Evolutionary conservation across 2,113 vertebrate genomes (phyloP).

Genomic region (Glareola pratincola): DNA sequence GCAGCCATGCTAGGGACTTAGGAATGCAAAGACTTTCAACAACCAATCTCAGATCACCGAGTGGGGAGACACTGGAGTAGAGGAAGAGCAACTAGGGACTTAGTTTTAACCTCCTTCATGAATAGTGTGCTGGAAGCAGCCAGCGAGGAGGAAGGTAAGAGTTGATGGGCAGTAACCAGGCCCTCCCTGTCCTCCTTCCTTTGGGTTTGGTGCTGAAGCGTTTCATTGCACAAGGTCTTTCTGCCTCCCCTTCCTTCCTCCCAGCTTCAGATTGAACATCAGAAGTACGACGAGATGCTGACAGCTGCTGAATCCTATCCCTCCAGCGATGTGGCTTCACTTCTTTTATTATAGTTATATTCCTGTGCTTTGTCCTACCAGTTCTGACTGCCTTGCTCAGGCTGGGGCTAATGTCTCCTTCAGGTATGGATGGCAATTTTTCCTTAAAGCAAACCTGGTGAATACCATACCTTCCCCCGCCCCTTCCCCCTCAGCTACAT

Average conservation of each 20-base stretch:
- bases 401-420: not conserved
- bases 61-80: fast-evolving
- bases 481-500: not conserved
- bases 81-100: not conserved
- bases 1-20: not conserved
- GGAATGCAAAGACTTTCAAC: not conserved
- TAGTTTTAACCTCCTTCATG: not conserved
- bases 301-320: not conserved
- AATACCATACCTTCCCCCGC: not conserved
- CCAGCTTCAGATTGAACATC: not conserved
- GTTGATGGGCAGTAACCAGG: not conserved
- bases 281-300: fast-evolving
- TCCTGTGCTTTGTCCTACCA: not conserved
- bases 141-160: not conserved
- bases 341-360: not conserved
- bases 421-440: not conserved
- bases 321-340: not conserved
- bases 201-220: not conserved
- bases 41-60: not conserved
- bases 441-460: not conserved
- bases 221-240: not conserved
- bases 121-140: not conserved
- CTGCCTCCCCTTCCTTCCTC: not conserved
- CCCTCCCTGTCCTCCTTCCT: not conserved
- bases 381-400: not conserved